Percentiles rank a stretch among this genome's conserved stretches.
Conservation (phyloP, 2,888 invertebrate genomes). For the Yponomeuta evonymella region DNA sequence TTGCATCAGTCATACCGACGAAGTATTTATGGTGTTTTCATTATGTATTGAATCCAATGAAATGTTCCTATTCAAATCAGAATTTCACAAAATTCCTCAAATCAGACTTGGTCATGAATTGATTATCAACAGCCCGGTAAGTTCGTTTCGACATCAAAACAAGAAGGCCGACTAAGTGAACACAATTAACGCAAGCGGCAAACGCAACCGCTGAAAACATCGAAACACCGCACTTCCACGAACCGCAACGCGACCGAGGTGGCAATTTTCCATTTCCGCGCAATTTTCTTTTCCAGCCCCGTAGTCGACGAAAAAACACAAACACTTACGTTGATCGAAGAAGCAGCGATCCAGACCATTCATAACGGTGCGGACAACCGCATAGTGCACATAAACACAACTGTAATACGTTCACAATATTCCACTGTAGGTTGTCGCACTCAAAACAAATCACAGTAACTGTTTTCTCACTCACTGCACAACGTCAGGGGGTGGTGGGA, state of each 20-base stretch:
- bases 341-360: conserved; percentile 76
- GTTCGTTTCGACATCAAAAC: neutral
- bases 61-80: no score
- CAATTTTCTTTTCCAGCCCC: conserved; percentile 29
- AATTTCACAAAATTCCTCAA: no score
- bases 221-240: conserved; percentile 27
- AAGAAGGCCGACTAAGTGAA: neutral
- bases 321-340: conserved; percentile 75
- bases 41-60: no score
- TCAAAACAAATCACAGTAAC: conserved; percentile 69
- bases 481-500: conserved; percentile 56
- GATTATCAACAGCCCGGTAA: neutral
- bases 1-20: no score
- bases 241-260: conserved; percentile 51
- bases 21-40: no score
- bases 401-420: conserved; percentile 55
- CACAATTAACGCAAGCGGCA: neutral
- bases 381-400: conserved; percentile 71
- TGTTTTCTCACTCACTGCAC: conserved; percentile 65
- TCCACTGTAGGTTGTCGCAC: conserved; percentile 59
- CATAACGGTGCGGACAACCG: conserved; percentile 69
- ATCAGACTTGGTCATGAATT: neutral
- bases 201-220: conserved; percentile 36
- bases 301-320: conserved; percentile 35
- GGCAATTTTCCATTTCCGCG: conserved; percentile 49